A percentile compares a stretch with the other conserved stretches of the same genome.
Conservation (phyloP, 1,140 invertebrate genomes). For the Periplaneta americana region DNA sequence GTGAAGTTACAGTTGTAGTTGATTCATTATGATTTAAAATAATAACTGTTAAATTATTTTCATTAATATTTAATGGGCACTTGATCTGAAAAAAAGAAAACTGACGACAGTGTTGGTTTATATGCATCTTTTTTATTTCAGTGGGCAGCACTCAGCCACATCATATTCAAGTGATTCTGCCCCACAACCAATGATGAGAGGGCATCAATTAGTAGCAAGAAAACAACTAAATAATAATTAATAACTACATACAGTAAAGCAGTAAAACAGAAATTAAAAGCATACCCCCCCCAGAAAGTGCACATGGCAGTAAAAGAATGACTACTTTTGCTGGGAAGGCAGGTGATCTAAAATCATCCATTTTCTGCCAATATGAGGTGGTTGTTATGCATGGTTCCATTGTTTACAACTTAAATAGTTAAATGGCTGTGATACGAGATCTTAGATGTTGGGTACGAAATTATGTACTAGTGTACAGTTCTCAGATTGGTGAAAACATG, state of each 20-base stretch:
- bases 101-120: background rate
- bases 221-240: background rate
- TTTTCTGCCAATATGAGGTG: background rate
- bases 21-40: background rate
- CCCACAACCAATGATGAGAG: constrained; percentile 13
- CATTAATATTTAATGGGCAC: background rate
- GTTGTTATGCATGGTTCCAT: background rate
- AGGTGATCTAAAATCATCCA: background rate
- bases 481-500: too few relatives aligned
- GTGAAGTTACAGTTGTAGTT: background rate
- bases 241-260: background rate
- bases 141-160: constrained; percentile 4
- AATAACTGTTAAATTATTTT: background rate
- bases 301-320: background rate
- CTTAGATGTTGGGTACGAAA: background rate
- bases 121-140: background rate
- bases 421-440: background rate
- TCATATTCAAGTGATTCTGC: constrained; percentile 13
- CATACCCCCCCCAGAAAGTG: background rate
- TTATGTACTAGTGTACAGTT: background rate
- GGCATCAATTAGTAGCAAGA: constrained; percentile 2
- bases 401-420: background rate
- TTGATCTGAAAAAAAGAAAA: background rate
- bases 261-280: background rate
- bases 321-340: background rate